Base-by-base conservation (phyloP, 2,888 invertebrate genomes). In the Dynastes tityus region DNA sequence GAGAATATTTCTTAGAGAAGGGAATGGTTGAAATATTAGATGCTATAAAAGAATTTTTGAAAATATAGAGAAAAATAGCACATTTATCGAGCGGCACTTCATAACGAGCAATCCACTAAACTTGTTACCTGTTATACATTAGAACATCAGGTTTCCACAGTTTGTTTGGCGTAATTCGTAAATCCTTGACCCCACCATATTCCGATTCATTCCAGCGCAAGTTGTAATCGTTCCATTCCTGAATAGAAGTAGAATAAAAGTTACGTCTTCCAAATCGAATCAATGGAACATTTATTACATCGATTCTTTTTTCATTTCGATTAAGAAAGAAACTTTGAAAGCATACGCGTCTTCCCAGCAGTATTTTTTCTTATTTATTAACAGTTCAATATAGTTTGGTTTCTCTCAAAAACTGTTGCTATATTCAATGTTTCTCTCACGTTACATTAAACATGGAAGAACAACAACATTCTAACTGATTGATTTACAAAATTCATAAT, bases 211-310 rank as follows among this genome's bases (percentile, higher is more conserved):
- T 97, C 99, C 99, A 99, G 86, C 95, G 92, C 85, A 99, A 92
- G 90, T 98, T 98, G 91, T 97, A 97, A 90, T 98, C 99, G 88
- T 94, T 96, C 99, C 99, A 99, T 91, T 97, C 97, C 98, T 98
- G 91, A 84, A 88, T 86, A 80, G 81, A 81, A 81, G 63, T 65
- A 51, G 53, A 53, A 71, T 58, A 53, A 71, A 6, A 51, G 53
- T 40, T 16, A 78, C 51, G 68, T 74, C 51, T 61, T 78, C 74
- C 22, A 22, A 16, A 29, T 53, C 3, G 8, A 49, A 11, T 16
- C 40, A 16, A 65, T 65, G 8, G 2, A 40, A 63, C 22, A 63
- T 13, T 22, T 63, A 63, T 63, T 55, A 55, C 55, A 55, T 55
- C 55, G 55, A 55, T 16, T 16, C 45, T 45, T 45, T 8, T 8